These are phyloP conservation scores for Holcopasites calliopsidis DNA, from an alignment of 1,140 invertebrate species.

Conservation along the genomic window DNA sequence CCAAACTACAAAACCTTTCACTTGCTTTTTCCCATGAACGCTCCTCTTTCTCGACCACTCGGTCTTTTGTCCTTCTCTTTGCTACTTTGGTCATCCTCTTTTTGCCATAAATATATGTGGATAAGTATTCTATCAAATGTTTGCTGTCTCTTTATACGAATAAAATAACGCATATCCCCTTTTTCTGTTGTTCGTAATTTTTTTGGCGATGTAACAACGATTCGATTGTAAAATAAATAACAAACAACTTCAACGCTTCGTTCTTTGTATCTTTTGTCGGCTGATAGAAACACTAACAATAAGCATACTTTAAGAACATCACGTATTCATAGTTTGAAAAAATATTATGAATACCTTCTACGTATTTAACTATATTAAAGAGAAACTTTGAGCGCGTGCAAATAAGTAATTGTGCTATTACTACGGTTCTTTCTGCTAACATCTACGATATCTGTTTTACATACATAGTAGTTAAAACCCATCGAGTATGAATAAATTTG, in stretches of 20 bases:
- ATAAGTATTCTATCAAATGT: conserved; percentile 52
- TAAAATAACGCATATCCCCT: conserved; percentile 49
- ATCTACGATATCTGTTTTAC: not conserved
- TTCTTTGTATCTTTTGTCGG: conserved; percentile 16
- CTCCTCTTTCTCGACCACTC: not conserved
- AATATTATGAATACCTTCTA: conserved; percentile 10
- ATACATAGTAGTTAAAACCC: conserved; percentile 13
- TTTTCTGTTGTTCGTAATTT: not conserved
- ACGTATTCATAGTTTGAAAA: conserved; percentile 1
- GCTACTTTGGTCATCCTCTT: conserved; percentile 42
- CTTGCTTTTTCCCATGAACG: conserved; percentile 17
- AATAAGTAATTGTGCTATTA: not conserved
- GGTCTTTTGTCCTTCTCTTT: conserved; percentile 2
- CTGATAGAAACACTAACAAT: conserved; percentile 3
- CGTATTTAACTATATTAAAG: not conserved
- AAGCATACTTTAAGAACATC: conserved; percentile 18
- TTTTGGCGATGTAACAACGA: not conserved
- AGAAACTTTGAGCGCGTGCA: conserved; percentile 19
- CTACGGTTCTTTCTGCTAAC: conserved; percentile 1
- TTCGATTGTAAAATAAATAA: not conserved
- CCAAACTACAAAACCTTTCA: conserved; percentile 61
- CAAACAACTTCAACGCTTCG: conserved; percentile 14
- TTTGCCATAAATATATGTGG: conserved; percentile 41
- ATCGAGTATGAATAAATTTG: conserved; percentile 9
- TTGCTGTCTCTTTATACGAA: conserved; percentile 22